Conservation (phyloP, 2,888 invertebrate genomes). For the Axea sp. region DNA sequence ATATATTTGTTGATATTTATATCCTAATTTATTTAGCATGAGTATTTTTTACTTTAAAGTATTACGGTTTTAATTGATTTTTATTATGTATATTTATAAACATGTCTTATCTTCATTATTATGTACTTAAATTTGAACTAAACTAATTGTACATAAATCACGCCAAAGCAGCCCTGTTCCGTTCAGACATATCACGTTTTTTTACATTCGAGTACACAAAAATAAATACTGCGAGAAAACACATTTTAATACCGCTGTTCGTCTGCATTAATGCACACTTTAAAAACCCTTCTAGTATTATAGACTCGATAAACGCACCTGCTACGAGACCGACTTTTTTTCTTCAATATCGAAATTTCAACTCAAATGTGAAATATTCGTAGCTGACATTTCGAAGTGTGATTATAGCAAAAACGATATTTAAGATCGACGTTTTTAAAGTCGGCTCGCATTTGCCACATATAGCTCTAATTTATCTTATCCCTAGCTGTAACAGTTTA, state of each 20-base stretch:
- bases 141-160: conserved; percentile 13
- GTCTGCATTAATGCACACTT: conserved; percentile 11
- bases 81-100: no score
- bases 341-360: conserved; percentile 6
- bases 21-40: no score
- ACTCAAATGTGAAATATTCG: no score
- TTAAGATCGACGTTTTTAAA: conserved; percentile 3
- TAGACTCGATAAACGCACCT: conserved; percentile 23
- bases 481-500: conserved; percentile 47
- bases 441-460: conserved; percentile 34
- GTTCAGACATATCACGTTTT: conserved; percentile 43
- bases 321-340: conserved; percentile 24
- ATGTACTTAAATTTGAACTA: not conserved
- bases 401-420: no score
- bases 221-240: not conserved
- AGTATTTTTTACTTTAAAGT: no score
- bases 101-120: no score
- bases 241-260: conserved; percentile 10
- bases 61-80: no score
- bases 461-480: conserved; percentile 49
- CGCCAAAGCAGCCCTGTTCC: conserved; percentile 33
- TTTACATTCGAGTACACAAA: no score
- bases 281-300: conserved; percentile 34
- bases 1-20: no score
- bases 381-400: conserved; percentile 1